These are phyloP conservation scores for Melipona bicolor DNA, from an alignment of 2,888 invertebrate genomes.

Conservation along the genomic window DNA sequence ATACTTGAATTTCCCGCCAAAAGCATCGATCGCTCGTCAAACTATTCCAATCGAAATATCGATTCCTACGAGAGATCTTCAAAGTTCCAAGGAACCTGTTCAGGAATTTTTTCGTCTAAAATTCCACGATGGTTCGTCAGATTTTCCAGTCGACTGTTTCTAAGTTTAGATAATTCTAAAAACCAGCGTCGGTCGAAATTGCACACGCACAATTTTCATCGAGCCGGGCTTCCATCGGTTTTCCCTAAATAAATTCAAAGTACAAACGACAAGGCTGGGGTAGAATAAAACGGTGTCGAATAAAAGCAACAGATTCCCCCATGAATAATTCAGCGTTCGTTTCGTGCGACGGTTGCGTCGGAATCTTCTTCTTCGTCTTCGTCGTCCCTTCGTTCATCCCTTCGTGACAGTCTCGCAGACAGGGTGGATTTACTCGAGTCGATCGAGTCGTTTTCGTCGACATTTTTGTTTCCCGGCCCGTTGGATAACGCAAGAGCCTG, in stretches of 20 bases:
- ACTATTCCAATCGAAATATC: not conserved
- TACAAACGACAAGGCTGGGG: slow-evolving; percentile 38
- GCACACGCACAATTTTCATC: not conserved
- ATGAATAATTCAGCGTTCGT: slow-evolving; percentile 75
- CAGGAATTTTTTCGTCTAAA: not conserved
- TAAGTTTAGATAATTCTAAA: too few species aligned
- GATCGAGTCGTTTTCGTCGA: slow-evolving; percentile 55
- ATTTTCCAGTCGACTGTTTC: not conserved
- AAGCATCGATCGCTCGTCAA: not conserved
- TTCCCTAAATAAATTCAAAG: slow-evolving; percentile 38
- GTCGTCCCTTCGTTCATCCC: slow-evolving; percentile 27
- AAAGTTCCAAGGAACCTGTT: not conserved
- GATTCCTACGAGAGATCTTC: not conserved
- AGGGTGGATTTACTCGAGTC: slow-evolving; percentile 46
- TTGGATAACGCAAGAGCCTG: slow-evolving; percentile 32
- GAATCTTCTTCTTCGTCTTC: not conserved
- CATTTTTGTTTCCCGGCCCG: slow-evolving; percentile 37
- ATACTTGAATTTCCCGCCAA: not conserved
- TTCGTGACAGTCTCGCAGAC: slow-evolving; percentile 30
- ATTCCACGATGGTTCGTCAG: not conserved
- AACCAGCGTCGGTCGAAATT: too few species aligned
- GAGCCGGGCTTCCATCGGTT: slow-evolving; percentile 1
- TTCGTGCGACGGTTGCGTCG: slow-evolving; percentile 56
- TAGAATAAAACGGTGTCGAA: slow-evolving; percentile 62
- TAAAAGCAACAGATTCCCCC: slow-evolving; percentile 75